phyloP scores from a whole-genome alignment of 2,797 vertebrate genomes.

The Enteromius treurensis region DNA sequence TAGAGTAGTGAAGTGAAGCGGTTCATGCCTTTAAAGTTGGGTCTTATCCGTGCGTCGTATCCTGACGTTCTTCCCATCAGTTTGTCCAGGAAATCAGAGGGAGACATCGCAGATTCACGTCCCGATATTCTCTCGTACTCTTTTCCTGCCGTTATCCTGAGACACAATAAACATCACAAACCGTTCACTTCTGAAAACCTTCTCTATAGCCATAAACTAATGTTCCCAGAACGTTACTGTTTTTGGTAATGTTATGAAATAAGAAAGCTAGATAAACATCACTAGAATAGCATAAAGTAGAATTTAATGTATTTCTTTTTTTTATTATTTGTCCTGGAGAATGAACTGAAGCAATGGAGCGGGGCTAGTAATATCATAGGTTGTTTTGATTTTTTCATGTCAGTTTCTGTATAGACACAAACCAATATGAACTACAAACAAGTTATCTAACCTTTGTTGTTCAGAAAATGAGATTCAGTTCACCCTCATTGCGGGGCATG shows the following conservation, averaged over 20 bases:
- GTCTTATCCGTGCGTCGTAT: conserved; percentile 97
- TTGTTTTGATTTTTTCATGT: not conserved
- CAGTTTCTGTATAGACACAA: not conserved
- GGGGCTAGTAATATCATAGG: not conserved
- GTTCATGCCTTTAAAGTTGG: conserved; percentile 94
- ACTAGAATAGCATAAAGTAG: not conserved
- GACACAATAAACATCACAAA: conserved; percentile 41
- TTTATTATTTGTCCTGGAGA: not conserved
- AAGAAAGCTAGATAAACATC: not conserved
- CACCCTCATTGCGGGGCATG: not conserved
- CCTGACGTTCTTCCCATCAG: conserved; percentile 98
- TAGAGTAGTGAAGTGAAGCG: not conserved
- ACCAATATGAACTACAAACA: not conserved
- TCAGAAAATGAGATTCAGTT: not conserved
- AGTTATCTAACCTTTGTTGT: not conserved
- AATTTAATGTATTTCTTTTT: not conserved
- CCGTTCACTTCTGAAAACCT: not conserved
- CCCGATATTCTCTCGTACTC: conserved; percentile 89
- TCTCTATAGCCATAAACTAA: not conserved
- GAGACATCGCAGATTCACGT: conserved; percentile 90
- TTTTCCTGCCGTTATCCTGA: conserved; percentile 90
- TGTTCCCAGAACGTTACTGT: not conserved
- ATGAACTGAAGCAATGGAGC: not conserved
- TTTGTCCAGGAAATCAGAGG: conserved; percentile 98
- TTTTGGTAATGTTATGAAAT: not conserved